Evolutionary conservation across 2,888 invertebrate species (phyloP).

Genomic region (Eupelmus urozonus): DNA sequence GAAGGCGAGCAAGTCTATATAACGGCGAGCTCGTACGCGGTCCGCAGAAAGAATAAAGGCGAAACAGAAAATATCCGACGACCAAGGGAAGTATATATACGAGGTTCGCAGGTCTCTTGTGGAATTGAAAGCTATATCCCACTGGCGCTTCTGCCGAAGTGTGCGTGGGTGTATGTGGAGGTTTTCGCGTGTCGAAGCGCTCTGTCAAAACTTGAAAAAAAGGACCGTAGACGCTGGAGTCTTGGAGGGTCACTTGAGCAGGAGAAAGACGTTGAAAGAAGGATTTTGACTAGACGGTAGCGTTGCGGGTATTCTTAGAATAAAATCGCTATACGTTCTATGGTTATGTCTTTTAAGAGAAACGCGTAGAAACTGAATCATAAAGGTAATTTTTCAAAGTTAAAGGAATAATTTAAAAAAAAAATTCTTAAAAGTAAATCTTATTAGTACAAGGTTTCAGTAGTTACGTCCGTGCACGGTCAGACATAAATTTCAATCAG

Average conservation of each 20-base stretch:
- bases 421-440: too few relatives aligned
- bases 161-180: neutral
- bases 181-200: neutral
- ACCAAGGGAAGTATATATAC: neutral
- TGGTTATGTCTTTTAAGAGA: too few relatives aligned
- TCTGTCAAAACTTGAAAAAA: conserved; percentile 7
- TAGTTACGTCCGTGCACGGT: too few relatives aligned
- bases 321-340: too few relatives aligned
- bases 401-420: too few relatives aligned
- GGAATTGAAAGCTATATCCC: conserved; percentile 44
- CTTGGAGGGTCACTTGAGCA: neutral
- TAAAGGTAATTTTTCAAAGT: too few relatives aligned
- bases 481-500: too few relatives aligned
- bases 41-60: conserved; percentile 31
- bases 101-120: neutral
- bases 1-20: neutral
- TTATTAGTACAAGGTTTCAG: too few relatives aligned
- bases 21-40: neutral
- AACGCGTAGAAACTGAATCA: too few relatives aligned
- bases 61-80: conserved; percentile 47
- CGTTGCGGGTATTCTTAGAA: too few relatives aligned
- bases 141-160: neutral
- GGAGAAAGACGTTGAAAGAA: neutral
- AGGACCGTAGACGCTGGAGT: too few relatives aligned
- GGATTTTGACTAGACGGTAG: too few relatives aligned